These are phyloP conservation scores for Aphis craccivora DNA, from an alignment of 1,140 invertebrate genomes.

Conservation along the genomic window DNA sequence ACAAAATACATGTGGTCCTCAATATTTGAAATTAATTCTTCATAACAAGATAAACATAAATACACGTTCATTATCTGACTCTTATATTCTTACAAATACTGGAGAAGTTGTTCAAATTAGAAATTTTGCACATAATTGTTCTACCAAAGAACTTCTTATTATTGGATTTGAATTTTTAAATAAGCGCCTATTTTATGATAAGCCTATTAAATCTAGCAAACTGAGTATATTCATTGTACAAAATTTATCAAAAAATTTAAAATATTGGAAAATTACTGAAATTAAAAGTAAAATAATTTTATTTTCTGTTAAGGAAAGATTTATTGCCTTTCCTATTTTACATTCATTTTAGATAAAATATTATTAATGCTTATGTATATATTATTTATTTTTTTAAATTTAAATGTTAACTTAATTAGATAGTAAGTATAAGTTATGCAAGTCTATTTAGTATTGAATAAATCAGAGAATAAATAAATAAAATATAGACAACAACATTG, in stretches of 20 bases:
- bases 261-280: background rate
- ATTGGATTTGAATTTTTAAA: slow-evolving; percentile 1
- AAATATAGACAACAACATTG: background rate
- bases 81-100: background rate
- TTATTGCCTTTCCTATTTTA: background rate
- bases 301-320: background rate
- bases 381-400: too few relatives aligned
- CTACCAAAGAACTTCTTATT: background rate
- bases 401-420: background rate
- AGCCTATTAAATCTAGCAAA: background rate
- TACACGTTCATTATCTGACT: background rate
- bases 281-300: background rate
- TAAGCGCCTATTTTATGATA: background rate
- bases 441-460: background rate
- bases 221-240: background rate
- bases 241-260: slow-evolving; percentile 2
- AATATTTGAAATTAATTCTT: background rate
- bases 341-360: background rate
- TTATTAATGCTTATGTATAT: background rate
- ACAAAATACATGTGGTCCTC: background rate
- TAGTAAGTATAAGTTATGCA: background rate
- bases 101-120: background rate
- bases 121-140: background rate
- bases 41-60: background rate
- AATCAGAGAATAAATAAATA: background rate